Base-by-base conservation (phyloP, 2,797 vertebrate genomes). In the Tarsius wallacei region DNA sequence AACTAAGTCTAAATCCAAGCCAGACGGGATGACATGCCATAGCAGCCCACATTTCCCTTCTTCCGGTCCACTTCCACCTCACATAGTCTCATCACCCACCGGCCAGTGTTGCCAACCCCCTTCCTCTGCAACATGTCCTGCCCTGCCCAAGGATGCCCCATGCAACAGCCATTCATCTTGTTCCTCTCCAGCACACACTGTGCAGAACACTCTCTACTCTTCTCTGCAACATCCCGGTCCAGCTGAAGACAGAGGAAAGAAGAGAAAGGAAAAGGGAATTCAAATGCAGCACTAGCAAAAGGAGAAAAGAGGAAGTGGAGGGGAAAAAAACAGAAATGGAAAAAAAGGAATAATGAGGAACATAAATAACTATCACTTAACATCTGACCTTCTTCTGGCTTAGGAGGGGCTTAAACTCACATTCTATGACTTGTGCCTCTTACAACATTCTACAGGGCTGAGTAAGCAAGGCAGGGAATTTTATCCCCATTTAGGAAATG, bases 321-420 rank as follows among this genome's bases (percentile, higher is more conserved):
- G 5, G 17, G 19, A 33, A 36, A 82, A 17, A 89, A 64, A 5
- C 57, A 49, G 76, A 97, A 91, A 95, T 51, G 28, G 13, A 93
- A 70, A 88, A 61, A 90, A 88, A 88, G 28, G 51, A n/a, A 94
- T 91, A 94, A 83, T 15, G 76, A 92, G 57, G 57, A 96, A 88
- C 36, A n/a, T 24, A 66, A 36, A 24, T 6, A 55, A 33, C 31
- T 21, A 49, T 47, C 22, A 26, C n/a, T 3, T 77, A 71, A 74
- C 87, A 84, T 76, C 51, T 28, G n/a, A 59, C 74, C 68, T 64
- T 19, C 68, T 7, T 19, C 68, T 7, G 13, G 81, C 28, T 61
- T 42, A 24, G 7, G 33, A 66, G 93, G 24, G 53, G n/a, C 28
- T 80, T 36, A 15, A 31, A 63, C 63, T 26, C 28, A 36, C 36